Conservation (phyloP, 1,140 invertebrate genomes). For the Drosophila subpulchrella region DNA sequence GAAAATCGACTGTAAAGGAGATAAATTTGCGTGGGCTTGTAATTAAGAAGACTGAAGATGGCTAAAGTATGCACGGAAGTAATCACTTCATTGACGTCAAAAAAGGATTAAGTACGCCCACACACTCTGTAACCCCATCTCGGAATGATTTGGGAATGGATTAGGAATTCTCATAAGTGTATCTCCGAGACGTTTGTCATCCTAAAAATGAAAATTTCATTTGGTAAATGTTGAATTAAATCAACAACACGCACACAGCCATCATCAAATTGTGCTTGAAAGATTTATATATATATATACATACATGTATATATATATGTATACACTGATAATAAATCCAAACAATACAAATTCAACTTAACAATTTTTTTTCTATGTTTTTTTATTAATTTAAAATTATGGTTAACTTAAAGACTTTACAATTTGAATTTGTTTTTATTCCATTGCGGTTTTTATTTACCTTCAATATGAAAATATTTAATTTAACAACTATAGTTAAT, state of each 20-base stretch:
- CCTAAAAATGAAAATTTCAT: slow-evolving; percentile 41
- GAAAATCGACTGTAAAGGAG: not conserved
- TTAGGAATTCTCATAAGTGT: slow-evolving; percentile 35
- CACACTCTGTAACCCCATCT: not conserved
- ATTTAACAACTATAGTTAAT: no score
- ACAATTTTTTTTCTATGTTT: no score
- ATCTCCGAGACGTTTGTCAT: slow-evolving; percentile 31
- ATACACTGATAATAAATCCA: no score
- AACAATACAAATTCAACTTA: no score
- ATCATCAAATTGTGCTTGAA: slow-evolving; percentile 43
- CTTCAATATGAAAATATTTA: not conserved
- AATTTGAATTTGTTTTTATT: no score
- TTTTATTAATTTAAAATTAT: no score
- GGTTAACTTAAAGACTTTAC: no score
- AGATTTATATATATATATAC: slow-evolving; percentile 3
- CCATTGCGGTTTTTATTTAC: no score
- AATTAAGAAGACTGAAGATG: slow-evolving; percentile 1
- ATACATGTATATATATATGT: not conserved
- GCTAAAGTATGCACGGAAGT: not conserved
- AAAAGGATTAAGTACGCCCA: not conserved
- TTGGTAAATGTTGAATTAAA: slow-evolving; percentile 45
- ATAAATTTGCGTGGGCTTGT: not conserved
- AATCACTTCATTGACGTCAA: not conserved
- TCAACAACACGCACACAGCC: slow-evolving; percentile 30
- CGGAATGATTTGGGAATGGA: slow-evolving; percentile 5